Conservation (phyloP, 1,140 invertebrate genomes). For the Dendrolimus punctatus region DNA sequence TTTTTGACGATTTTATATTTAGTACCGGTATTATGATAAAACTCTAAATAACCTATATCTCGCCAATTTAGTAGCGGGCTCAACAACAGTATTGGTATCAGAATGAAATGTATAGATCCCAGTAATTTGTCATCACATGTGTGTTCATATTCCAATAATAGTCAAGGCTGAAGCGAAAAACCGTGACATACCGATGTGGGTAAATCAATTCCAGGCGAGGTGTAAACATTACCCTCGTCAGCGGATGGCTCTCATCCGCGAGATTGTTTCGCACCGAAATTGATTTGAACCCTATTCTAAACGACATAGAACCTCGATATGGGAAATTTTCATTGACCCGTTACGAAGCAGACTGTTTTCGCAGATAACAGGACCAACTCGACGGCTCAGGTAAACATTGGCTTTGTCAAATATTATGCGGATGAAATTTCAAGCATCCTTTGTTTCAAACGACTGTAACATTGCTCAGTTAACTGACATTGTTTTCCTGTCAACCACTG, state of each 20-base stretch:
- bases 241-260: conserved; percentile 24
- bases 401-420: conserved; percentile 50
- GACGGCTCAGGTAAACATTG: conserved; percentile 45
- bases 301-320: conserved; percentile 35
- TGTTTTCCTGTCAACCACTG: conserved; percentile 8
- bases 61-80: no score
- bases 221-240: conserved; percentile 56
- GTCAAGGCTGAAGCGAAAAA: conserved; percentile 27
- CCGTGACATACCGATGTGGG: conserved; percentile 56
- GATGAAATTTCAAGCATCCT: conserved; percentile 46
- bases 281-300: conserved; percentile 51
- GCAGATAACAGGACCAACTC: conserved; percentile 36
- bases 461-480: conserved; percentile 14
- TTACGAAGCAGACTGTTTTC: conserved; percentile 25
- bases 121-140: conserved; percentile 7
- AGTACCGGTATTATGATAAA: no score
- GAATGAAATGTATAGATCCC: conserved; percentile 2
- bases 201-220: conserved; percentile 46
- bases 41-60: no score
- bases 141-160: conserved; percentile 23
- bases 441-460: conserved; percentile 25
- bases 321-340: conserved; percentile 39
- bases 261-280: conserved; percentile 51
- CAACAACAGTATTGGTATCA: not conserved
- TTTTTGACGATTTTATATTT: no score